Base-by-base conservation (phyloP, 2,888 invertebrate species). In the Yponomeuta sedellus region DNA sequence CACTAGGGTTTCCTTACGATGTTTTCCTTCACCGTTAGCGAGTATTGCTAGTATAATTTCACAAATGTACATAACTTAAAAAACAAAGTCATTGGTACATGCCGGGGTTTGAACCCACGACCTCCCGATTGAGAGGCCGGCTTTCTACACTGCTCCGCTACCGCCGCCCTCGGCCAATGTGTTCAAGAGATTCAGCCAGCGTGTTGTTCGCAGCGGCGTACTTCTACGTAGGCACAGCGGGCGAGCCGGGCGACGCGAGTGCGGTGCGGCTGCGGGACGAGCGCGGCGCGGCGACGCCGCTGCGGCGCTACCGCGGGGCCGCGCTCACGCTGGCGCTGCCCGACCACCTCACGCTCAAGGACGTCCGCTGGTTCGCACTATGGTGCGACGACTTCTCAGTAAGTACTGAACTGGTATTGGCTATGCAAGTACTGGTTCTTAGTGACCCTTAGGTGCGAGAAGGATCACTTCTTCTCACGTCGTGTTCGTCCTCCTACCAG, bases 311-410 rank as follows among this genome's bases (percentile, higher is more conserved):
- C 90, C 92, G 95, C 71, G 96, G 95, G 74, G 95, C 96, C 85
- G 94, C 95, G 77, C 92, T 97, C 74, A 96, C 97, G 66, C 86
- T 98, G 63, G 95, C 97, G 16, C 91, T 98, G 72, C 98, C 98
- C 0, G 97, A 97, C 73, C 97, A 97, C 63, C 95, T 96, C 81
- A 96, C 96, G 40, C 89, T 98, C 68, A 93, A 93, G 75, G 96
- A 96, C 83, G 93, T 97, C 80, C 94, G 94, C 80, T 97, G 97
- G 96, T 95, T 98, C 85, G 94, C 96, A 12, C 94, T 98, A 56
- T 98, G 97, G 96, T 98, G 97, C 83, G 96, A 97, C 77, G 97
- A 97, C 80, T 97, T 95, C 77, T 92, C 95, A 67, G 97, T 97
- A 77, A 94, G 94, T 92, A 1, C 1, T 3, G 28, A 5, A 28